phyloP scores from a whole-genome alignment of 2,113 vertebrate genomes.

The Aythya baeri region DNA sequence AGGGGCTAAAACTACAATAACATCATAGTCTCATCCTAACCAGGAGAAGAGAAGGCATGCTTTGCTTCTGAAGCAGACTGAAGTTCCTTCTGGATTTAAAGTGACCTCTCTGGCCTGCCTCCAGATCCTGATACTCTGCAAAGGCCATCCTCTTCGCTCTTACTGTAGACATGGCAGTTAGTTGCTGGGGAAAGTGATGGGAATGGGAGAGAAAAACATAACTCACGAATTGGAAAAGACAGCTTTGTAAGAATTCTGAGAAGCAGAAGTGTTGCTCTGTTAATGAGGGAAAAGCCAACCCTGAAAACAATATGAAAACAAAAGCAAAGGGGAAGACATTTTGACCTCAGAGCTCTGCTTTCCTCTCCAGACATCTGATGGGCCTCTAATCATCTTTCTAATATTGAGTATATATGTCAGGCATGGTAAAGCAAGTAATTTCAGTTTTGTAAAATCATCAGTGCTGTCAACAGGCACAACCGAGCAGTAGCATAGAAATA shows the following conservation, averaged over 20 bases:
- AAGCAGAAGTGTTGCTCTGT: neutral
- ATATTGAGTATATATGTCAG: constrained; percentile 11
- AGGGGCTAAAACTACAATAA: neutral
- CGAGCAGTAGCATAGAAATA: neutral
- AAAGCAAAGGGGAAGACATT: neutral
- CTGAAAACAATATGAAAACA: constrained; percentile 7
- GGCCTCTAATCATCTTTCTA: neutral
- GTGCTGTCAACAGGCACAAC: neutral
- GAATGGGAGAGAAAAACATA: neutral
- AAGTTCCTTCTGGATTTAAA: neutral
- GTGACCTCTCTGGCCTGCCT: neutral
- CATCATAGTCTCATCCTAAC: neutral
- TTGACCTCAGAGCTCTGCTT: neutral
- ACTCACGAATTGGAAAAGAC: neutral
- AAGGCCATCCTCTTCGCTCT: neutral
- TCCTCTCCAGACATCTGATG: neutral
- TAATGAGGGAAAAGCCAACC: neutral
- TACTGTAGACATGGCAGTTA: neutral
- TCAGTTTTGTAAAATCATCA: neutral
- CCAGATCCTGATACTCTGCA: neutral
- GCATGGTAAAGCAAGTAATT: neutral
- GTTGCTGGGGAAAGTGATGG: neutral
- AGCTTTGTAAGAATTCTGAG: neutral
- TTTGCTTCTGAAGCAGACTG: neutral
- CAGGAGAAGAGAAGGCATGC: neutral